Percentiles rank a stretch among this genome's conserved stretches.
Conservation (phyloP, 2,113 vertebrate genomes). For the Maccullochella peelii region DNA sequence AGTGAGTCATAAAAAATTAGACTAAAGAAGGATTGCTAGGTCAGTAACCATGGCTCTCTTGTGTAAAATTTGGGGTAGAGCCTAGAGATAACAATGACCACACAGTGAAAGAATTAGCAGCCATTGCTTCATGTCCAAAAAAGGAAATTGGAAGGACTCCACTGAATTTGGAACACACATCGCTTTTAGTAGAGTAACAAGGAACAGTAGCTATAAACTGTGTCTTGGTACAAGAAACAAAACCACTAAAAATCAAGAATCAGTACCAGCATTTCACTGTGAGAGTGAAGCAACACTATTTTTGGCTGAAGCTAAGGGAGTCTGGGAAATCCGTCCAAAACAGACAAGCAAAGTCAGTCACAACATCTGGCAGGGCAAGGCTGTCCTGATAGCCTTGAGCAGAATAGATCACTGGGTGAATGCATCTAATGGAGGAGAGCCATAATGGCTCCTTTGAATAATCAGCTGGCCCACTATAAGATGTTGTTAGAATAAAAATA, state of each 20-base stretch:
- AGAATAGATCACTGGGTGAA: conserved; percentile 66
- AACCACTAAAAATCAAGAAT: conserved; percentile 8
- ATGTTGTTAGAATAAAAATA: conserved; percentile 1
- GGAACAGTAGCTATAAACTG: neutral
- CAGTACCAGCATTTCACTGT: neutral
- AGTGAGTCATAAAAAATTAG: conserved; percentile 11
- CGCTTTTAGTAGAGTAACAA: conserved; percentile 7
- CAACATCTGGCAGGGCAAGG: conserved; percentile 66
- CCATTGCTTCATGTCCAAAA: conserved; percentile 21
- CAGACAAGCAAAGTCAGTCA: conserved; percentile 66
- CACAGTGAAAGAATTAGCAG: conserved; percentile 35
- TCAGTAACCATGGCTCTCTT: conserved; percentile 41
- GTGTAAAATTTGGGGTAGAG: conserved; percentile 50
- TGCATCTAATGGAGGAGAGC: conserved; percentile 49
- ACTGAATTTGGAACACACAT: neutral
- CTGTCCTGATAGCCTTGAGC: conserved; percentile 66
- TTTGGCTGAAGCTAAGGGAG: conserved; percentile 23
- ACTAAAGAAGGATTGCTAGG: conserved; percentile 20
- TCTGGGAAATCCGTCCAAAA: conserved; percentile 59
- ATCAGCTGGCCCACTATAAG: conserved; percentile 4
- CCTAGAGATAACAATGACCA: conserved; percentile 31
- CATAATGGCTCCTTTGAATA: conserved; percentile 33
- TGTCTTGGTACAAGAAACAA: neutral
- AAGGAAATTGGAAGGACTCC: conserved; percentile 11
- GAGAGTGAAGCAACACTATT: conserved; percentile 2